phyloP scores from a whole-genome alignment of 2,113 vertebrate species.

The Laticauda laticaudata region DNA sequence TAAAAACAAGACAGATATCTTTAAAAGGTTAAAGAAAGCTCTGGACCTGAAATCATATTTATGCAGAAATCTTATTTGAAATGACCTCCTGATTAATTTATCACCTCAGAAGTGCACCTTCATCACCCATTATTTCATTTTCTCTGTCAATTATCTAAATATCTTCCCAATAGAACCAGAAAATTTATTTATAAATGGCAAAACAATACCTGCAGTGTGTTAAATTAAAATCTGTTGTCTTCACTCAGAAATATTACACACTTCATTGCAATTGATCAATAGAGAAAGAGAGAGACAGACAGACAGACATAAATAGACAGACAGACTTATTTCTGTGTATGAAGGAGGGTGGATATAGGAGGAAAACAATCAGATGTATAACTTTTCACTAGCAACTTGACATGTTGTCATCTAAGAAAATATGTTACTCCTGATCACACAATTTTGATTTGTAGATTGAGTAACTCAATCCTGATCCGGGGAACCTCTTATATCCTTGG shows the following conservation, averaged over 20 bases:
- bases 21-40: not conserved
- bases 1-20: not conserved
- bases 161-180: not conserved
- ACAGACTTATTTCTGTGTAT: not conserved
- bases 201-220: not conserved
- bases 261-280: not conserved
- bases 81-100: not conserved
- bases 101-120: not conserved
- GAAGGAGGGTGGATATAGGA: not conserved
- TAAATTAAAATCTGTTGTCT: not conserved
- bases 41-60: not conserved
- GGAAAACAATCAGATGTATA: not conserved
- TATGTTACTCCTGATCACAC: not conserved
- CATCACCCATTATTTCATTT: not conserved
- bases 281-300: not conserved
- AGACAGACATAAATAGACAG: not conserved
- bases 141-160: not conserved
- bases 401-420: not conserved
- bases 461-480: not conserved
- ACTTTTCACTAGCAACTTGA: not conserved
- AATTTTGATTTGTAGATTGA: fast-evolving
- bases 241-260: not conserved
- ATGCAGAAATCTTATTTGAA: not conserved
- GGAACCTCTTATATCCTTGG: not conserved
- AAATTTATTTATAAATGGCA: not conserved